phyloP scores from a whole-genome alignment of 2,113 vertebrate species.

The Hemiprocne comata region DNA sequence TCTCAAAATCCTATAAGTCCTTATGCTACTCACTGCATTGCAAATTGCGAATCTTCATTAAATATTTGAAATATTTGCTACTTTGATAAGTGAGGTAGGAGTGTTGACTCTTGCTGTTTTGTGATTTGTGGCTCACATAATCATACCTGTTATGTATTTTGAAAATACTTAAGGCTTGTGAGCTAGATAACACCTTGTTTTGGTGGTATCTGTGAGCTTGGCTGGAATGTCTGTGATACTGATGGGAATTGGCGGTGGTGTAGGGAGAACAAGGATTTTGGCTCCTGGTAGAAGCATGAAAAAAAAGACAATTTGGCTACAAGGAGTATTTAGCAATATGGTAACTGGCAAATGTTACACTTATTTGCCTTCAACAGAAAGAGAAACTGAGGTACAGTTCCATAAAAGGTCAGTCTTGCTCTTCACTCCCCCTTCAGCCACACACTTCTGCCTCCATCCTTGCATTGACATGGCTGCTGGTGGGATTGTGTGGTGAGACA shows the following conservation, averaged over 20 bases:
- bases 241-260: background rate
- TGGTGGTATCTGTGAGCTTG: background rate
- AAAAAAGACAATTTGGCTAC: background rate
- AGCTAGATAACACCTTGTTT: background rate
- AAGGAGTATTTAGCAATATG: background rate
- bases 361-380: background rate
- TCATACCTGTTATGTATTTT: background rate
- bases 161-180: background rate
- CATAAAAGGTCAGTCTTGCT: background rate
- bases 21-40: background rate
- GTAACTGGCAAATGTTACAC: background rate
- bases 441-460: background rate
- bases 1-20: background rate
- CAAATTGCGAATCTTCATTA: background rate
- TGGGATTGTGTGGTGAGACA: background rate
- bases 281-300: background rate
- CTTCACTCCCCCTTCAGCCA: background rate
- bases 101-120: background rate
- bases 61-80: background rate
- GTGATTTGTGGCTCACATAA: background rate
- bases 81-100: background rate
- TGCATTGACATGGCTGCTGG: accelerated
- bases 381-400: background rate
- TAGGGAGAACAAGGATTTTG: background rate
- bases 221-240: background rate